Base-by-base conservation (phyloP, 1,140 invertebrate species). In the Drosophila kohkoa region DNA sequence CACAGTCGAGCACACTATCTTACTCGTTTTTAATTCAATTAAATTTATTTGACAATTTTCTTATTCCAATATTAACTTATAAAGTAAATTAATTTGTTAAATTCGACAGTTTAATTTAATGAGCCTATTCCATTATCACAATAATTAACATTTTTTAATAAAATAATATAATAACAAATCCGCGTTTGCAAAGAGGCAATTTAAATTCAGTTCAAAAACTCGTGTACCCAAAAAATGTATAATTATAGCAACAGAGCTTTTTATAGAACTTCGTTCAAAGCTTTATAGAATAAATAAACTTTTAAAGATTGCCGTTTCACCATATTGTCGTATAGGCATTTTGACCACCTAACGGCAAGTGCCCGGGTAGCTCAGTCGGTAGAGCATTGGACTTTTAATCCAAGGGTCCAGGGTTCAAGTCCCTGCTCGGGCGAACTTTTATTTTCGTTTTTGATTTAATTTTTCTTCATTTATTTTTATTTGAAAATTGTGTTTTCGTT, bases 311-410 rank as follows among this genome's bases (percentile, higher is more conserved):
- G 51, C 51, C 20, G 20, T 55, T 65, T 46, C 32, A 20, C 7
- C 0, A 6, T 25, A 32, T 30, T 15, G 32, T 45, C 5, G 4
- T 65, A 65, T 46, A 46, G 20, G 51, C 7, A 32, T 55, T 65
- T 35, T 32, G 63, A 51, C 63, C 5, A 5, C 1, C 0, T 0
- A 1, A 3, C 6, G 7, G 0, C 49, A 75, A 0, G n/a, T 88
- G 95, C 95, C 95, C 94, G 95, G 95, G 94, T 95, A 95, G 95
- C 95, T 95, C 95, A 95, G 95, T 95, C 94, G 95, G 95, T 95
- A 95, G 95, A 95, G 95, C 95, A 95, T 95, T 95, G 95, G 95
- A 95, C 95, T 95, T 95, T 95, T 95, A 95, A 95, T 95, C 95
- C 95, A 95, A 95, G 95, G 95, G 95, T 95, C 95, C 94, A 95